Percentiles rank a stretch among this genome's conserved stretches.
Evolutionary conservation across 2,797 vertebrate genomes (phyloP).

Genomic region (Trachops cirrhosus): DNA sequence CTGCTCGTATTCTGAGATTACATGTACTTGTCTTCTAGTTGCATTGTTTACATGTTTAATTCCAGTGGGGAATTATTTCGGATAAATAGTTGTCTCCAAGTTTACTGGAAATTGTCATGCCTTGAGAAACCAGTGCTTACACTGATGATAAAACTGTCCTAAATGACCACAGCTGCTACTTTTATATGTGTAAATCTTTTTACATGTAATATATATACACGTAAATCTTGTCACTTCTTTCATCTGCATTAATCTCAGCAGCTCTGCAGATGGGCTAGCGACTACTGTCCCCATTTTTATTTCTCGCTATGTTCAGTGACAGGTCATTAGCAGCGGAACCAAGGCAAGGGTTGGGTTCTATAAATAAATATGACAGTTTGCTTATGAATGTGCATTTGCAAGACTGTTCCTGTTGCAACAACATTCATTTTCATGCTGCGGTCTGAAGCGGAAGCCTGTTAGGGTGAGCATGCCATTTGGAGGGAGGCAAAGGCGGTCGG

Average conservation of each 20-base stretch:
- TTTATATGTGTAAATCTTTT: too few relatives aligned
- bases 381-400: background rate
- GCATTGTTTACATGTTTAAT: background rate
- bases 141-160: background rate
- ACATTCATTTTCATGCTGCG: fast-evolving
- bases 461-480: too few relatives aligned
- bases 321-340: background rate
- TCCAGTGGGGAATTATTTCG: background rate
- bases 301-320: background rate
- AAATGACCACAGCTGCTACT: background rate
- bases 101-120: background rate
- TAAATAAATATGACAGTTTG: background rate
- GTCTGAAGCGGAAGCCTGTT: background rate
- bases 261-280: background rate
- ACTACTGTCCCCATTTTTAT: background rate
- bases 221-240: background rate
- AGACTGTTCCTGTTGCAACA: background rate
- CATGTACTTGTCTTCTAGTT: background rate
- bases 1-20: background rate
- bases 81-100: background rate
- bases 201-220: too few relatives aligned
- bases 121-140: background rate
- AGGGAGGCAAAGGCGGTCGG: background rate
- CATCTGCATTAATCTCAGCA: background rate
- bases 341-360: background rate